Base-by-base conservation (phyloP, 2,113 vertebrate species). In the Microcebus tavaratra region DNA sequence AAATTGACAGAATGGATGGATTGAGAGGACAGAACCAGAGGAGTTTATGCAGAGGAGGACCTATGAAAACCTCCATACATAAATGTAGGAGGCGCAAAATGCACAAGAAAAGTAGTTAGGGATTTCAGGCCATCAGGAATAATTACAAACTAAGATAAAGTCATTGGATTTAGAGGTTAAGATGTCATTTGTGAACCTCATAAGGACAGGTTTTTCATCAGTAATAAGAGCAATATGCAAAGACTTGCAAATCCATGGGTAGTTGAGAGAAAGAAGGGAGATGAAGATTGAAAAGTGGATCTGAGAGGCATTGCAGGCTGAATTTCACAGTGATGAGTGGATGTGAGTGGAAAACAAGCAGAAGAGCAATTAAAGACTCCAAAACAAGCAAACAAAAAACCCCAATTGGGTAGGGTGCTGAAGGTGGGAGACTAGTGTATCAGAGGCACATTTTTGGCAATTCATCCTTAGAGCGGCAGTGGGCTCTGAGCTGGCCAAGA, bases 201-300 rank as follows among this genome's bases (percentile, higher is more conserved):
- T 8, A 89, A 78, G 2, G 36, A 45, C 34, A 91, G 20, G 53
- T 65, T 53, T 79, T 78, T 81, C 12, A 63, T 87, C 31, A 45
- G 8, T 48, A 84, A 15, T 48, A n/a, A 84, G 55, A 85, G 1
- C 23, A 50, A 1, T 13, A 45, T 55, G 14, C 8, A 68, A 82
- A 4, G 45, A 34, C 17, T 55, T 81, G 27, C 4, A 36, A 61
- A 45, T 85, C 67, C 55, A 21, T 27, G 7, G 23, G 12, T 36
- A 15, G 4, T 4, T 88, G 36, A 91, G 18, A 53, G 76, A 75
- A 65, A 39, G 11, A 70, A 0, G 34, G 79, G 8, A 78, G 9
- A 78, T 0, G 2, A 63, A 17, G 1, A 18, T 50, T 91, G 2
- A 21, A 6, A 29, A 21, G 9, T n/a, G 6, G 7, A 39, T 4